These are phyloP conservation scores for Ariopsis seemanni DNA, from an alignment of 2,113 vertebrate species.

Conservation along the genomic window DNA sequence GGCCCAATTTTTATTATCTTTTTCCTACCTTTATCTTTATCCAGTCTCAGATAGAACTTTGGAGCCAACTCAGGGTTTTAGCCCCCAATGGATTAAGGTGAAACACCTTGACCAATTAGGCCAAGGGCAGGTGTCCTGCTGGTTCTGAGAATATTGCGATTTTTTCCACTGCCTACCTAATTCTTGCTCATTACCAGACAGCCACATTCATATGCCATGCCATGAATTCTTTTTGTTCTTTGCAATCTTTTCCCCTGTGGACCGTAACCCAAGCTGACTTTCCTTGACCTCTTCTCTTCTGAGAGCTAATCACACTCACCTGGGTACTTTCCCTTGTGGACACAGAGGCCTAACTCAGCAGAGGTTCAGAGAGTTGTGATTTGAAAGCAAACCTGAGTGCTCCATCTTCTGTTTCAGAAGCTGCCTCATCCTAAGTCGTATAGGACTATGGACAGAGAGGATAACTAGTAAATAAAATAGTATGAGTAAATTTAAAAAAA, in stretches of 20 bases:
- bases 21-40: constrained; percentile 56
- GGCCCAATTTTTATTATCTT: constrained; percentile 51
- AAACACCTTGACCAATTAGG: constrained; percentile 73
- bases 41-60: constrained; percentile 55
- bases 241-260: background rate
- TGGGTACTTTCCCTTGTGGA: constrained; percentile 63
- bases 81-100: constrained; percentile 59
- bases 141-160: constrained; percentile 68
- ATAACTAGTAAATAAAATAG: background rate
- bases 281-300: constrained; percentile 68
- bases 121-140: constrained; percentile 70
- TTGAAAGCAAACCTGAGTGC: constrained; percentile 52
- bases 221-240: constrained; percentile 39
- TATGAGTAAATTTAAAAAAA: background rate
- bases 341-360: constrained; percentile 67
- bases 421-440: constrained; percentile 47
- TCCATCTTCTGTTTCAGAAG: constrained; percentile 57
- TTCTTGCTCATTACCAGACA: constrained; percentile 60
- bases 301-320: constrained; percentile 74
- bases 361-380: constrained; percentile 64
- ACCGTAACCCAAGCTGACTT: constrained; percentile 66
- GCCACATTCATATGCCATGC: constrained; percentile 48
- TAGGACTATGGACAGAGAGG: background rate
- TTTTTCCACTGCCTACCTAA: constrained; percentile 64
- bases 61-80: constrained; percentile 40